Percentiles rank a stretch among this genome's conserved stretches.
Evolutionary conservation across 2,113 vertebrate genomes (phyloP).

Genomic region (Panurus biarmicus): DNA sequence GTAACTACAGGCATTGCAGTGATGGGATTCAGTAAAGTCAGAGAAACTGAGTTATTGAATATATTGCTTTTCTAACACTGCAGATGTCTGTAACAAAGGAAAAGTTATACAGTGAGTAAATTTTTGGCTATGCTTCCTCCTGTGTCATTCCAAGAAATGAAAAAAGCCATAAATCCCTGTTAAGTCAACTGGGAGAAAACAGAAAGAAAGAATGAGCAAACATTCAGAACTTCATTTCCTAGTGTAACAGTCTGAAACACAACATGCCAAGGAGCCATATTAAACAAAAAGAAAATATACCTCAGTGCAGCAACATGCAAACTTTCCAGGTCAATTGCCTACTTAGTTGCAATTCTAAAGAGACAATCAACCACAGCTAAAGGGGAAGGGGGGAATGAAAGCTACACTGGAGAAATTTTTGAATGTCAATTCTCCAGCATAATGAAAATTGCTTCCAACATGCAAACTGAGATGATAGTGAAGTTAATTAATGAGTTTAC

Average conservation of each 20-base stretch:
- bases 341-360: background rate
- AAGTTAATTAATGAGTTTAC: background rate
- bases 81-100: background rate
- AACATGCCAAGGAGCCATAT: background rate
- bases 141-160: background rate
- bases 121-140: background rate
- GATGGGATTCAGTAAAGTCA: background rate
- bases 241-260: background rate
- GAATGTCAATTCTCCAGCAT: background rate
- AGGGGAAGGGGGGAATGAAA: accelerated
- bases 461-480: background rate
- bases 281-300: background rate
- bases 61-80: background rate
- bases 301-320: background rate
- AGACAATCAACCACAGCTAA: background rate
- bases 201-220: background rate
- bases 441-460: background rate
- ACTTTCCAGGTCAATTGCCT: background rate
- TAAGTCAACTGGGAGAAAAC: background rate
- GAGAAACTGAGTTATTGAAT: background rate
- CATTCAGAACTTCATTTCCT: background rate
- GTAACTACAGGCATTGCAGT: background rate
- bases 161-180: background rate
- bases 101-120: background rate
- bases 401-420: background rate